Percentiles rank a stretch among this genome's conserved stretches.
Conservation (phyloP, 1,140 invertebrate species). For the Monomorium pharaonis region DNA sequence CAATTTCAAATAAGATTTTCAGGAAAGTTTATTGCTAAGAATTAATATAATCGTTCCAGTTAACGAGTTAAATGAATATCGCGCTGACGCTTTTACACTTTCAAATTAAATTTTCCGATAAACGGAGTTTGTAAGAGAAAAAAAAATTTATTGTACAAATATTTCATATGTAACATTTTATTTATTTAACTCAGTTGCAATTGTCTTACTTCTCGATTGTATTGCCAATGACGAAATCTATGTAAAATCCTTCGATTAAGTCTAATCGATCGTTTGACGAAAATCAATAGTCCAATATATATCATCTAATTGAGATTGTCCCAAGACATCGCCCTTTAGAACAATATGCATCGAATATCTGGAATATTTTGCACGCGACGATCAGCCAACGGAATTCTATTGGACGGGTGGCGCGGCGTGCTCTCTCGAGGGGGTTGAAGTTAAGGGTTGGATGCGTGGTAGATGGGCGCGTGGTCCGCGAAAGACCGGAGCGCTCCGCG, state of each 20-base stretch:
- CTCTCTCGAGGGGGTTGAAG: conserved; percentile 51
- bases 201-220: not conserved
- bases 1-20: not conserved
- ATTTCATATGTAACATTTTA: no score
- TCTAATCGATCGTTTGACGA: not conserved
- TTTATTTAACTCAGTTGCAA: no score
- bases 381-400: conserved; percentile 39
- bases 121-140: not conserved
- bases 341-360: conserved; percentile 28
- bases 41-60: not conserved
- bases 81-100: not conserved
- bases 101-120: not conserved
- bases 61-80: not conserved
- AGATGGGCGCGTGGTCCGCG: conserved; percentile 64
- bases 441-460: conserved; percentile 70
- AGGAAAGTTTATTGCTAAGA: conserved; percentile 2
- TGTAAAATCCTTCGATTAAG: not conserved
- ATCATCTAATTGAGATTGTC: not conserved
- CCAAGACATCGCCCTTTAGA: not conserved
- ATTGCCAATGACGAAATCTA: not conserved
- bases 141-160: not conserved
- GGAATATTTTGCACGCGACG: not conserved
- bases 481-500: conserved; percentile 29
- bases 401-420: conserved; percentile 1
- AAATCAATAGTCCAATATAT: not conserved